Conservation (phyloP, 2,113 vertebrate genomes). For the Protomyctophum bolini region DNA sequence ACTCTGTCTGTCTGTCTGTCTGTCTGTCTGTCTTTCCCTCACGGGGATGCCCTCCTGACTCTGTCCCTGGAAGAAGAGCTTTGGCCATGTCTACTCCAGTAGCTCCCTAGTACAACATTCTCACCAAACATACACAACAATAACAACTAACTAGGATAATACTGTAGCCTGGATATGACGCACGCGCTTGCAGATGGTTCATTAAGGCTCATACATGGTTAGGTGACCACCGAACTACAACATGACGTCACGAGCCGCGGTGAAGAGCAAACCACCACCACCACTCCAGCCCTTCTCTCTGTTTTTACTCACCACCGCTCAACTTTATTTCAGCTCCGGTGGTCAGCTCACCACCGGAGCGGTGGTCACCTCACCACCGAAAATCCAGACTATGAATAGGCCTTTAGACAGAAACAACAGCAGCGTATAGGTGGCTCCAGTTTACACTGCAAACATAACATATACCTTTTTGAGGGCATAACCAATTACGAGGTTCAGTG, state of each 20-base stretch:
- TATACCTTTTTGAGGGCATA: not conserved
- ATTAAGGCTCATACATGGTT: too few relatives aligned
- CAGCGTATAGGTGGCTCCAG: not conserved
- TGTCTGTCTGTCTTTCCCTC: conserved; percentile 33
- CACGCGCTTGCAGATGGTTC: conserved; percentile 2
- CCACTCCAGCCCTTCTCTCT: too few relatives aligned
- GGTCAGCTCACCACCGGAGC: too few relatives aligned
- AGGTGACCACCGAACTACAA: too few relatives aligned
- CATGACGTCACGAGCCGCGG: too few relatives aligned
- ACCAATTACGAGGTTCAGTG: too few relatives aligned
- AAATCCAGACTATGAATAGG: too few relatives aligned
- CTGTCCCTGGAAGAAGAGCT: conserved; percentile 43
- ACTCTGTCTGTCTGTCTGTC: conserved; percentile 19
- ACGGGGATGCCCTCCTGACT: conserved; percentile 14
- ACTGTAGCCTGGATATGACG: not conserved
- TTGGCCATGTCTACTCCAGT: not conserved
- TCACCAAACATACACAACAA: not conserved
- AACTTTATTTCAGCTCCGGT: too few relatives aligned
- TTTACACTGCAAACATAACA: not conserved
- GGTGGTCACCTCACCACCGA: too few relatives aligned
- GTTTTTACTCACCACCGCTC: too few relatives aligned
- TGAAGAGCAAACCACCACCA: too few relatives aligned
- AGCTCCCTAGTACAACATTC: too few relatives aligned
- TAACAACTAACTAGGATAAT: not conserved
- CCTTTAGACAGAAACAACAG: conserved; percentile 2